Evolutionary conservation across 2,797 vertebrate genomes (phyloP).

Genomic region (Cercopithecus petaurista): DNA sequence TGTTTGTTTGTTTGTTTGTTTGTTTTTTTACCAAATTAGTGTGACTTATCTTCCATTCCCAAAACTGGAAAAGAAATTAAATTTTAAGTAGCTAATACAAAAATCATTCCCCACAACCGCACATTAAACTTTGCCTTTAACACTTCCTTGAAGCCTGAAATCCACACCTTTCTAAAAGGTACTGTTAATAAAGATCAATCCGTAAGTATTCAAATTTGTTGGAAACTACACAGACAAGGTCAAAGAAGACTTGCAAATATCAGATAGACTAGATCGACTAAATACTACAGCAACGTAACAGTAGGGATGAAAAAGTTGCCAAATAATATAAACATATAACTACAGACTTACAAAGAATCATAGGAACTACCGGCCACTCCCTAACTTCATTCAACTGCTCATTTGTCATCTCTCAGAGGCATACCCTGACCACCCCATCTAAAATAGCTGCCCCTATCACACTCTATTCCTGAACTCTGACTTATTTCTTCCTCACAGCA

Average conservation of each 20-base stretch:
- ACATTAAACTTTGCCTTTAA: not conserved
- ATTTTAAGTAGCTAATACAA: conserved; percentile 34
- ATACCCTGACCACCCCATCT: not conserved
- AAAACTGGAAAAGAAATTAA: conserved; percentile 36
- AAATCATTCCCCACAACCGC: not conserved
- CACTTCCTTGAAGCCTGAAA: conserved; percentile 16
- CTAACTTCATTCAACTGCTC: not conserved
- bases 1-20: too few relatives aligned
- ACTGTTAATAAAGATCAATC: not conserved
- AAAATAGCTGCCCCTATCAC: not conserved
- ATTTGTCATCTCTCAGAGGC: not conserved
- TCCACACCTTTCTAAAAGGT: not conserved
- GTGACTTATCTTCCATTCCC: conserved; percentile 4
- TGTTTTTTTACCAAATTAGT: conserved; percentile 2
- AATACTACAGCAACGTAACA: not conserved
- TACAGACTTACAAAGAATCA: not conserved
- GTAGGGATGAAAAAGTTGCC: not conserved
- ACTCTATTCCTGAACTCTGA: not conserved
- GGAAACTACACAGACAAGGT: not conserved
- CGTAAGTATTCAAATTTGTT: not conserved
- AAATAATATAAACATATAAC: conserved; percentile 20
- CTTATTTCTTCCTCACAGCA: not conserved
- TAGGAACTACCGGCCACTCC: not conserved
- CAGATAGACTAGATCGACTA: not conserved
- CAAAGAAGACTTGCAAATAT: conserved; percentile 5